Evolutionary conservation across 2,888 invertebrate species (phyloP), one percentile per base, ranked within the genome.

Genomic region (Doris montereyensis): DNA sequence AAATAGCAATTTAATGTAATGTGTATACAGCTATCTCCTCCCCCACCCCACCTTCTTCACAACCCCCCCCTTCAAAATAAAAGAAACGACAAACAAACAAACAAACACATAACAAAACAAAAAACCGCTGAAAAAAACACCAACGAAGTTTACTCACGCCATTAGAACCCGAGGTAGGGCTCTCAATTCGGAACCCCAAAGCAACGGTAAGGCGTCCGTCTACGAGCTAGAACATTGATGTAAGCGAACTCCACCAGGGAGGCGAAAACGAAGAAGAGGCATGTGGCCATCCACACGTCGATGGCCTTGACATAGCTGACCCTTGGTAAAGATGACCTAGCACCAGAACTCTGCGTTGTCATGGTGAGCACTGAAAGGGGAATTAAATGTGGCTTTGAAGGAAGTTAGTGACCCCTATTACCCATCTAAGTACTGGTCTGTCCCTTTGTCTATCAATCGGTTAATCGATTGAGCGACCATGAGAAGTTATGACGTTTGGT

Each of bases 321-420:
- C 67, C 84, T 81, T 34, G 88, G 88, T n/a, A 88, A 76, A 5
- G 86, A 84, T 1, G 85, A 76, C 8, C 87, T 80, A 10, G 86
- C 85, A 24, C 87, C 88, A 13, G 87, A 80, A 78, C 86, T 87
- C 80, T 88, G 88, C 24, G 87, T 87, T 58, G 87, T 88, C 88
- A 88, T 88, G 68, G 88, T 87, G 26, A 87, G 84, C 5, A 88
- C 87, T 35, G 86, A 81, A 26, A 86, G n/a, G n/a, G n/a, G n/a
- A n/a, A n/a, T n/a, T n/a, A n/a, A n/a, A n/a, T n/a, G n/a, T n/a
- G n/a, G n/a, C n/a, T n/a, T n/a, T n/a, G n/a, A n/a, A n/a, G n/a
- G n/a, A n/a, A n/a, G n/a, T n/a, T n/a, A n/a, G n/a, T n/a, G n/a
- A n/a, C n/a, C n/a, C n/a, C n/a, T n/a, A n/a, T n/a, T n/a, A n/a